Evolutionary conservation across 2,888 invertebrate genomes (phyloP), one percentile per base, ranked within the genome.

Genomic region (Caenorhabditis angaria): DNA sequence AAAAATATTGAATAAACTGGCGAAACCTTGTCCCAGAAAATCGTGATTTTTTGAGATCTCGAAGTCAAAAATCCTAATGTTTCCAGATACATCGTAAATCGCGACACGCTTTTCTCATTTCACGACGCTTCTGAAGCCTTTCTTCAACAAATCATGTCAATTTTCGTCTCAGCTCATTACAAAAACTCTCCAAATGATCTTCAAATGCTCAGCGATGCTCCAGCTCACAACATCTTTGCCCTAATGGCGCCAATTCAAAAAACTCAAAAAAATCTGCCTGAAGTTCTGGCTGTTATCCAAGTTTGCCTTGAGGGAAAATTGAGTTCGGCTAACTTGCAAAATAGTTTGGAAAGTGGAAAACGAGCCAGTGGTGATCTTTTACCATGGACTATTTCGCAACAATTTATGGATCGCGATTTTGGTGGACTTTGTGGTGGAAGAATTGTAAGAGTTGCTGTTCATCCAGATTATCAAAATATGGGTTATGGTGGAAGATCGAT

Each of bases 131-230:
- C 90, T 0, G 91, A 91, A 80, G 91, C 92, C 2, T 97, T 99
- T 88, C 90, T 99, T 12, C 95, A 97, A 83, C 90, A 94, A 69
- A 53, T 99, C 12, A 94, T 99, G 78, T 92, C 94, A 18, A 92
- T 99, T 53, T 97, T 95, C 88, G 97, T 97, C 0, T 92, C 99
- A 0, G 97, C 97, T 6, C 99, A 99, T 90, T 99, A 99, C 88
- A 99, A 97, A 92, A 99, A 99, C 90, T 94, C 94, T 65, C 99
- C 99, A 0, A 97, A 99, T 89, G 99, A 99, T 90, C 90, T 99
- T 51, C 76, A 99, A 90, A 92, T 99, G 91, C 91, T 99, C 90
- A 95, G 97, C 18, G 99, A 99, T 89, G 97, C 99, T 20, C 97
- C 99, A 0, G 96, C 96, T 0, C 99, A 99, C 89, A 94, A 96